These are phyloP conservation scores for Drosophila meridiana DNA, from an alignment of 2,888 invertebrate species.

Conservation along the genomic window DNA sequence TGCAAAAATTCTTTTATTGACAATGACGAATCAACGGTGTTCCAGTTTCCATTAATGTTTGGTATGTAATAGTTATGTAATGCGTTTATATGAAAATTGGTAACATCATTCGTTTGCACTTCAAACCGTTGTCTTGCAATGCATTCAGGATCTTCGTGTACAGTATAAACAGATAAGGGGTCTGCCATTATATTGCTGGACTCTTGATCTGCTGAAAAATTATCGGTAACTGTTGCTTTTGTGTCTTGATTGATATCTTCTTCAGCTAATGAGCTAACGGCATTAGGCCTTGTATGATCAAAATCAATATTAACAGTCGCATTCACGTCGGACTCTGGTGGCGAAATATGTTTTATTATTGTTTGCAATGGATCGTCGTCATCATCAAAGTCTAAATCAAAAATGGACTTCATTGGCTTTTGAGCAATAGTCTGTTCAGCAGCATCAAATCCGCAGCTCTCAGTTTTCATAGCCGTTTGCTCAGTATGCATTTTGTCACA, in stretches of 20 bases:
- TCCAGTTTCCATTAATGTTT: constrained; percentile 88
- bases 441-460: constrained; percentile 7
- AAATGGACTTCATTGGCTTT: constrained; percentile 83
- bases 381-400: constrained; percentile 85
- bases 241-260: constrained; percentile 3
- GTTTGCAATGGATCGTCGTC: constrained; percentile 82
- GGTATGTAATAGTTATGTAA: constrained; percentile 87
- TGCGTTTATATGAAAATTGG: constrained; percentile 86
- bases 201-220: constrained; percentile 12
- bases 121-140: constrained; percentile 80
- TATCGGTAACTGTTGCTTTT: constrained; percentile 5
- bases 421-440: constrained; percentile 4
- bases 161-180: constrained; percentile 44
- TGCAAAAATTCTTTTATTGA: constrained; percentile 22
- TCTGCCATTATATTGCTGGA: constrained; percentile 14
- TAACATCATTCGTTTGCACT: constrained; percentile 82
- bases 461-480: background rate
- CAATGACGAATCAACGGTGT: constrained; percentile 73
- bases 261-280: background rate
- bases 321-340: constrained; percentile 22
- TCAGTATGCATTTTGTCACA: constrained; percentile 14
- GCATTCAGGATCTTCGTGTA: constrained; percentile 81
- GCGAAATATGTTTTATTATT: constrained; percentile 69
- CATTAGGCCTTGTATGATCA: background rate
- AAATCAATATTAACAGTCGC: constrained; percentile 4